phyloP scores from a whole-genome alignment of 2,888 invertebrate genomes.

The Vandiemenella viatica region DNA sequence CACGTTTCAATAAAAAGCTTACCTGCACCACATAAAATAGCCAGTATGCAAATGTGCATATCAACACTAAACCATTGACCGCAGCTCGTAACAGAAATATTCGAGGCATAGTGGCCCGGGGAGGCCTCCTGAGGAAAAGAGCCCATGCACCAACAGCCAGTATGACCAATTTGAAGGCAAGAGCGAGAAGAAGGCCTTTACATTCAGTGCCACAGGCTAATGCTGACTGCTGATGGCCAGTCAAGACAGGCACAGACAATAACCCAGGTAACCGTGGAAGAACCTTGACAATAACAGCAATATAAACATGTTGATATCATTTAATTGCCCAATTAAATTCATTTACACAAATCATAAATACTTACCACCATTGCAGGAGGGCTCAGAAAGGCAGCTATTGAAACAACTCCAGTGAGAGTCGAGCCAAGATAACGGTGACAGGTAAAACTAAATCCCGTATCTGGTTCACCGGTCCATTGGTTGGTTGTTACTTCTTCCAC shows the following conservation, averaged over 20 bases:
- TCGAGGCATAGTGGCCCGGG: slow-evolving; percentile 77
- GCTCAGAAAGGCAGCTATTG: slow-evolving; percentile 72
- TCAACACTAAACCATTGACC: slow-evolving; percentile 72
- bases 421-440: slow-evolving; percentile 76
- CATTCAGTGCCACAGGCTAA: slow-evolving; percentile 84
- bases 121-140: slow-evolving; percentile 68
- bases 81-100: slow-evolving; percentile 82
- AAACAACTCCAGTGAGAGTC: slow-evolving; percentile 60
- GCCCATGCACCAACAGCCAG: slow-evolving; percentile 87
- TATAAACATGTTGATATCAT: too few relatives aligned
- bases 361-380: slow-evolving; percentile 78
- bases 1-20: slow-evolving; percentile 9
- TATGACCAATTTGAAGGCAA: slow-evolving; percentile 75
- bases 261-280: neutral
- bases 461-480: slow-evolving; percentile 58
- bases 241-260: slow-evolving; percentile 32
- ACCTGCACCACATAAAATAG: slow-evolving; percentile 88
- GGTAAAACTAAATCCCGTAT: slow-evolving; percentile 52
- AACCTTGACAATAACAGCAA: neutral
- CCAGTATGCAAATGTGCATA: slow-evolving; percentile 95
- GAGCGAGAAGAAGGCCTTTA: slow-evolving; percentile 79
- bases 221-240: slow-evolving; percentile 52
- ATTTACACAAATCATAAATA: neutral
- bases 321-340: too few relatives aligned
- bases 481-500: slow-evolving; percentile 71